Evolutionary conservation across 2,797 vertebrate genomes (phyloP).

Genomic region (Spondyliosoma cantharus): DNA sequence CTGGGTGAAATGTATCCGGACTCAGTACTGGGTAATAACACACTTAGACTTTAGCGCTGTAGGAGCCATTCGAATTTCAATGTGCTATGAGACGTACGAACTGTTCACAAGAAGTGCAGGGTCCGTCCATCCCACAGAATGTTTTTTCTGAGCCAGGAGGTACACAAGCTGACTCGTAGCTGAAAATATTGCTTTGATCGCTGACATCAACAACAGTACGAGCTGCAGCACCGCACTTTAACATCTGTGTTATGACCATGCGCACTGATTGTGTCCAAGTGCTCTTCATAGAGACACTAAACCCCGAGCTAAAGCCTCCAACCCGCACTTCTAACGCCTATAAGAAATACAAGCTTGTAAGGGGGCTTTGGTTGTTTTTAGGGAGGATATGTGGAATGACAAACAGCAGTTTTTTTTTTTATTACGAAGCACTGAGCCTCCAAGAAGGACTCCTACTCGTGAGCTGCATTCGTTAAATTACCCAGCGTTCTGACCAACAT

Average conservation of each 20-base stretch:
- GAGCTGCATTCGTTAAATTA: conserved; percentile 17
- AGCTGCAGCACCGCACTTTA: conserved; percentile 4
- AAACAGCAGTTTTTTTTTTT: conserved; percentile 32
- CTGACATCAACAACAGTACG: conserved; percentile 19
- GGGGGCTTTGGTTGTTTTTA: conserved; percentile 23
- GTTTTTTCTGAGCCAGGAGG: background rate
- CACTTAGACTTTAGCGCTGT: background rate
- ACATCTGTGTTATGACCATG: conserved; percentile 39
- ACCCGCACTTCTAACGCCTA: conserved; percentile 10
- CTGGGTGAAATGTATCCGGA: background rate
- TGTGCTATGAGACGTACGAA: background rate
- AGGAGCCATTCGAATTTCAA: background rate
- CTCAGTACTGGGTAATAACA: background rate
- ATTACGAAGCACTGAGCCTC: conserved; percentile 21
- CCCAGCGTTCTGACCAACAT: background rate
- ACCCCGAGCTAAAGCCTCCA: conserved; percentile 32
- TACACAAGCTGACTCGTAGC: background rate
- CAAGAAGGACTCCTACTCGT: background rate
- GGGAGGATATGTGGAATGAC: conserved; percentile 23
- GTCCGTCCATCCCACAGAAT: background rate
- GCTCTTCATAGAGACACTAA: conserved; percentile 33
- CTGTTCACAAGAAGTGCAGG: background rate
- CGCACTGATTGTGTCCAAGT: conserved; percentile 41
- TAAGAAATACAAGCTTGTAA: conserved; percentile 20
- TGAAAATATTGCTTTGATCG: conserved; percentile 22